Evolutionary conservation across 2,888 invertebrate species (phyloP).

Genomic region (Ennomos quercinarius): DNA sequence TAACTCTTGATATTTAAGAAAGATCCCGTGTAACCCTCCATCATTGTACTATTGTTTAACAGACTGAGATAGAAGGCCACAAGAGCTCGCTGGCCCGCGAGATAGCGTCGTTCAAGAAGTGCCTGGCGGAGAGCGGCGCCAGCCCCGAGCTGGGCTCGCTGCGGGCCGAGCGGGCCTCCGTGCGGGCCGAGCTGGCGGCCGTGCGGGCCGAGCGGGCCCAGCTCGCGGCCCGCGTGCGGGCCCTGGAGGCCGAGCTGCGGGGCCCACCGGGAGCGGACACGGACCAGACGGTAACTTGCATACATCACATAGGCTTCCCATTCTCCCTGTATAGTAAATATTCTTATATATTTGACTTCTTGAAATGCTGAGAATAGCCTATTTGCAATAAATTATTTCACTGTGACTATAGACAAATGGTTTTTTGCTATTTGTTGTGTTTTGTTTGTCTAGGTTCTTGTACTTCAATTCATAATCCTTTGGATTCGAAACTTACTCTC

Average conservation of each 20-base stretch:
- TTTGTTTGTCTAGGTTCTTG: too few relatives aligned
- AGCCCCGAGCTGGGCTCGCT: constrained; percentile 54
- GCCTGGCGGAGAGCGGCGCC: constrained; percentile 49
- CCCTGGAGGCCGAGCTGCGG: constrained; percentile 45
- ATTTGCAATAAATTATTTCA: too few relatives aligned
- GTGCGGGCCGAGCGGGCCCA: constrained; percentile 53
- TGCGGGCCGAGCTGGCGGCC: constrained; percentile 52
- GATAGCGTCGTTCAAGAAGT: constrained; percentile 67
- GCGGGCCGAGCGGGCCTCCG: too few relatives aligned
- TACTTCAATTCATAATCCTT: too few relatives aligned
- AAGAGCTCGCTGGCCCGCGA: constrained; percentile 70
- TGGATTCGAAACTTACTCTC: too few relatives aligned
- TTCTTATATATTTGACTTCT: too few relatives aligned
- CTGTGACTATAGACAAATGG: too few relatives aligned
- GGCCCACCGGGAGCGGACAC: constrained; percentile 52
- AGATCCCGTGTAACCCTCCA: background rate
- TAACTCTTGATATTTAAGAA: too few relatives aligned
- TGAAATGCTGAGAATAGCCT: too few relatives aligned
- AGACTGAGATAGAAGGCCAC: constrained; percentile 80
- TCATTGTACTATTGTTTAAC: constrained; percentile 6
- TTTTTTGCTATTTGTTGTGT: too few relatives aligned
- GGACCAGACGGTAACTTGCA: constrained; percentile 66
- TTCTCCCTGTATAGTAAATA: too few relatives aligned
- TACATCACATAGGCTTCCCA: too few relatives aligned
- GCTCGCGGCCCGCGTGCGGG: constrained; percentile 43